Conservation (phyloP, 2,113 vertebrate species). For the Notechis scutatus region DNA sequence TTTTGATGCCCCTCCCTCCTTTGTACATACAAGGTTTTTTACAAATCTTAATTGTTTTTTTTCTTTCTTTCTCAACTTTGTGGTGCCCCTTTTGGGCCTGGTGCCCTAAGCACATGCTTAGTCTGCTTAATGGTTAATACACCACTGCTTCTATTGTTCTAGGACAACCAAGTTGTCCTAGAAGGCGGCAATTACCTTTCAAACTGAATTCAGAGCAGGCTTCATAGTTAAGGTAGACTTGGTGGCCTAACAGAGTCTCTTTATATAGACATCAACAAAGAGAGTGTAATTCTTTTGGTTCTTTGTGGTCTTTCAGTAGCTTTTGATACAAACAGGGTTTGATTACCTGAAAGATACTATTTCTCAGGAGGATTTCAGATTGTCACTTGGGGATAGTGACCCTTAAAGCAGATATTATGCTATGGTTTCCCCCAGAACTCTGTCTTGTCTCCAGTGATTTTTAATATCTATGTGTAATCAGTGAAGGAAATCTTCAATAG, state of each 20-base stretch:
- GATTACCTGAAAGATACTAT: not conserved
- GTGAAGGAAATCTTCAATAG: not conserved
- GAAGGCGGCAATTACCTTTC: not conserved
- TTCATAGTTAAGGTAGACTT: not conserved
- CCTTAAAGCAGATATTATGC: not conserved
- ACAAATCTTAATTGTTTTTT: no score
- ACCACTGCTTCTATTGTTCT: no score
- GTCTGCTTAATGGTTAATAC: no score
- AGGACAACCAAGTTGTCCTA: not conserved
- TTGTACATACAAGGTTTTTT: no score
- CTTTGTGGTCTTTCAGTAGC: not conserved
- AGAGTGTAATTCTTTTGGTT: not conserved
- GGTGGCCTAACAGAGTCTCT: not conserved
- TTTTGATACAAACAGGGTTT: not conserved
- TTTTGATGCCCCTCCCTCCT: no score
- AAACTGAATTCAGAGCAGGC: not conserved
- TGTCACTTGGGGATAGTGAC: not conserved
- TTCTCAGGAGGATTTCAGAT: not conserved
- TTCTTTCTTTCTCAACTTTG: no score
- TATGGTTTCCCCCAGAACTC: no score
- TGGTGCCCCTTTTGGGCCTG: no score
- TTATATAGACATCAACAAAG: not conserved
- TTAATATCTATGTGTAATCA: no score
- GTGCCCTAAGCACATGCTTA: no score
- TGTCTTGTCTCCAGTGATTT: no score